Percentiles rank a stretch among this genome's conserved stretches.
Evolutionary conservation across 92 coral and sea anemone species (phyloP).

Genomic region (Umimayanthus chanpuru): DNA sequence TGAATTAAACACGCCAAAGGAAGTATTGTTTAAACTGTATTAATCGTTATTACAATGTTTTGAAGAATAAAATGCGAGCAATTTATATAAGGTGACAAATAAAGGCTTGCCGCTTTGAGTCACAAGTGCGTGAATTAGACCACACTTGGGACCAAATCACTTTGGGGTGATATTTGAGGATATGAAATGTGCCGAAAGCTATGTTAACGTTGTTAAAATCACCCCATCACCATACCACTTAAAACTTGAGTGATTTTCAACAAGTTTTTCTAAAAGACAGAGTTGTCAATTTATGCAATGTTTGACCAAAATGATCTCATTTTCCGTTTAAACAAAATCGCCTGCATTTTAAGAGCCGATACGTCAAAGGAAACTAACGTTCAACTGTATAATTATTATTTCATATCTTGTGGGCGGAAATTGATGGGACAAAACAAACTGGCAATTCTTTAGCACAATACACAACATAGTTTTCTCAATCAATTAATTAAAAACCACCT

Average conservation of each 20-base stretch:
- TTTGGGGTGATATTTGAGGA: not conserved
- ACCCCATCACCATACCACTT: slow-evolving; percentile 11
- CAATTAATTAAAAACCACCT: slow-evolving; percentile 58
- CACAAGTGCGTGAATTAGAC: slow-evolving; percentile 48
- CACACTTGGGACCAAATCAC: slow-evolving; percentile 13
- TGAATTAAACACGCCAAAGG: slow-evolving; percentile 50
- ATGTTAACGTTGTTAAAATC: slow-evolving; percentile 22
- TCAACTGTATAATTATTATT: slow-evolving; percentile 25
- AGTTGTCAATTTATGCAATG: slow-evolving; percentile 42
- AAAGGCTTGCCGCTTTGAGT: slow-evolving; percentile 40
- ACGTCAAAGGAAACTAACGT: slow-evolving; percentile 22
- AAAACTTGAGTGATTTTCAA: slow-evolving; percentile 25
- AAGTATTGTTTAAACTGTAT: slow-evolving; percentile 63
- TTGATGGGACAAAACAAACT: slow-evolving; percentile 67
- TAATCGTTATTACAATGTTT: slow-evolving; percentile 62
- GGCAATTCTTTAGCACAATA: slow-evolving; percentile 62
- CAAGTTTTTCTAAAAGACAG: slow-evolving; percentile 18
- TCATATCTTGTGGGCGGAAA: slow-evolving; percentile 77
- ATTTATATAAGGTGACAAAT: slow-evolving; percentile 71
- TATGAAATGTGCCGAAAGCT: slow-evolving; percentile 15
- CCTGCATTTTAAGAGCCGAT: slow-evolving; percentile 31
- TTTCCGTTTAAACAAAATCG: slow-evolving; percentile 43
- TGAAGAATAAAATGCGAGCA: slow-evolving; percentile 50
- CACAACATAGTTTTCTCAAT: slow-evolving; percentile 72
- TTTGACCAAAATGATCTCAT: slow-evolving; percentile 24